These are phyloP conservation scores for Apodemia hepburni DNA, from an alignment of 2,888 invertebrate genomes.

Conservation along the genomic window DNA sequence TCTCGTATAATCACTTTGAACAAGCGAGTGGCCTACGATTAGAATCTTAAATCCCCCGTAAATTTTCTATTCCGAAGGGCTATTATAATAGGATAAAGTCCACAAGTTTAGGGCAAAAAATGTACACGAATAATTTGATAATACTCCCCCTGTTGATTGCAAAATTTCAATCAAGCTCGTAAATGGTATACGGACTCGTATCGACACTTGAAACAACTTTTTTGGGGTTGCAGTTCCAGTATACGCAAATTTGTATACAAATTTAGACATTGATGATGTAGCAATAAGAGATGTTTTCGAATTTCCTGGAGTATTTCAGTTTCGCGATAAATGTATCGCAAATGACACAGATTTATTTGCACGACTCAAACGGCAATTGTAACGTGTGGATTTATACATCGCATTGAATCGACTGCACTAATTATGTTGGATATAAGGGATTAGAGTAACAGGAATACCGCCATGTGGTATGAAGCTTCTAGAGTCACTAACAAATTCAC, in stretches of 20 bases:
- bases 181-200: constrained; percentile 74
- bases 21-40: constrained; percentile 71
- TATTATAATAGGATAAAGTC: constrained; percentile 69
- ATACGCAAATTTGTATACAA: constrained; percentile 35
- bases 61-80: constrained; percentile 69
- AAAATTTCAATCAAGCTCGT: constrained; percentile 78
- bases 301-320: constrained; percentile 37
- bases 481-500: constrained; percentile 15
- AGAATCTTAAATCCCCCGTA: constrained; percentile 75
- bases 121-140: constrained; percentile 77
- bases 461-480: constrained; percentile 48
- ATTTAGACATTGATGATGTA: constrained; percentile 39
- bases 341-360: constrained; percentile 75
- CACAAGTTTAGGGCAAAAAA: constrained; percentile 62
- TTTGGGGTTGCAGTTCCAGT: constrained; percentile 59
- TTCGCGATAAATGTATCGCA: constrained; percentile 56
- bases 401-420: constrained; percentile 50
- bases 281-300: constrained; percentile 39
- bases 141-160: constrained; percentile 77
- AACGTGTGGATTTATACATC: constrained; percentile 60
- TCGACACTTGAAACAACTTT: constrained; percentile 73
- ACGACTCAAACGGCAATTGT: constrained; percentile 67
- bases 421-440: constrained; percentile 63
- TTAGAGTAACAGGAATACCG: constrained; percentile 45
- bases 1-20: constrained; percentile 75